Percentiles rank a stretch among this genome's conserved stretches.
phyloP scores from a whole-genome alignment of 2,797 vertebrate genomes.

The Falco novaeseelandiae region DNA sequence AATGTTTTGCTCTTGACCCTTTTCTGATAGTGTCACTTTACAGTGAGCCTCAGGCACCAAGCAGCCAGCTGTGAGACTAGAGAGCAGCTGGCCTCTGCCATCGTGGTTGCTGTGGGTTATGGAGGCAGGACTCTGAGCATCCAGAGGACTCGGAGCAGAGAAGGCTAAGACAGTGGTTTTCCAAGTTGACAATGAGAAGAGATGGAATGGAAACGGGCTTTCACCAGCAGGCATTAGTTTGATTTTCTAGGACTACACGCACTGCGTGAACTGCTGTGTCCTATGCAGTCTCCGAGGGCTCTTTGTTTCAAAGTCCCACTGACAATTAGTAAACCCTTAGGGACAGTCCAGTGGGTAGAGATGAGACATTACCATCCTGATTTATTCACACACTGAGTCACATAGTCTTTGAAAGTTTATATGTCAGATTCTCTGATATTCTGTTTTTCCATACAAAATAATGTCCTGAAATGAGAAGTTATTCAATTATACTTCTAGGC shows the following conservation, averaged over 20 bases:
- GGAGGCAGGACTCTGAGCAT: neutral
- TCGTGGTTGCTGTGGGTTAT: neutral
- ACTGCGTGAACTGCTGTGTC: neutral
- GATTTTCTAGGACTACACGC: neutral
- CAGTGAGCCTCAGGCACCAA: neutral
- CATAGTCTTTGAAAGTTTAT: neutral
- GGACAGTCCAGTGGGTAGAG: neutral
- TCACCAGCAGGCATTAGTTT: neutral
- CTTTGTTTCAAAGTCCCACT: neutral
- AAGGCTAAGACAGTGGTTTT: neutral
- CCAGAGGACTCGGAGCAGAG: neutral
- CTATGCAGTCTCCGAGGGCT: neutral
- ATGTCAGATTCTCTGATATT: neutral
- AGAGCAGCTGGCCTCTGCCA: neutral
- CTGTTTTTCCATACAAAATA: neutral
- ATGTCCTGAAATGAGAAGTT: neutral
- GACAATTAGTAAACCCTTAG: neutral
- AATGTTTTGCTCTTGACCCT: neutral
- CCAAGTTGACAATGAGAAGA: neutral
- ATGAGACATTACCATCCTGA: neutral
- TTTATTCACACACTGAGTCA: neutral
- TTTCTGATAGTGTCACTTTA: neutral
- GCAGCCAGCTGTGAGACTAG: neutral
- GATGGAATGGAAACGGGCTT: neutral
- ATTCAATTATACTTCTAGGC: neutral